Conservation (phyloP, 2,797 vertebrate species). For the Australoheros facetus region DNA sequence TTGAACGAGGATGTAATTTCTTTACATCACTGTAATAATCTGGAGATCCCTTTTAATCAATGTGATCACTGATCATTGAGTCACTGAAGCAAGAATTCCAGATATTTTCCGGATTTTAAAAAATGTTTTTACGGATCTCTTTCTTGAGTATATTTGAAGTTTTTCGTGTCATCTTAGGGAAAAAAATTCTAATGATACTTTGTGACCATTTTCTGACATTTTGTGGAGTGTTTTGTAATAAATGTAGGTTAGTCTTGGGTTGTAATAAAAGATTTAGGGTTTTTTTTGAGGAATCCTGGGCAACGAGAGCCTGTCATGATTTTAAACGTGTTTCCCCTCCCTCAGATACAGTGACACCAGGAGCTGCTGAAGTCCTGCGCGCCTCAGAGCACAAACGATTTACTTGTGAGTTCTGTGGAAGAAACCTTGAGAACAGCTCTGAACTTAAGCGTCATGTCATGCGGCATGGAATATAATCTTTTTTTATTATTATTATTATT, state of each 20-base stretch:
- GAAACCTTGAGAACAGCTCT: constrained; percentile 45
- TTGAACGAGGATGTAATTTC: not conserved
- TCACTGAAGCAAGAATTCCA: not conserved
- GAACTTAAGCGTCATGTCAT: constrained; percentile 64
- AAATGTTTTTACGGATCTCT: too few species aligned
- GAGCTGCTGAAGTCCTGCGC: not conserved
- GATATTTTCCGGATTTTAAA: not conserved
- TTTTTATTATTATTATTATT: not conserved
- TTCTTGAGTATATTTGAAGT: too few species aligned
- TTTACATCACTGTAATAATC: not conserved
- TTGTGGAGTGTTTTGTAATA: not conserved
- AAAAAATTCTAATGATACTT: not conserved
- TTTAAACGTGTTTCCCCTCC: too few species aligned
- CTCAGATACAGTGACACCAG: not conserved
- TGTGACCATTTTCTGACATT: not conserved
- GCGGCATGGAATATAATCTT: constrained; percentile 64
- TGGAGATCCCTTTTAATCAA: not conserved
- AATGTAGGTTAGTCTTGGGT: not conserved
- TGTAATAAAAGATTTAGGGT: not conserved
- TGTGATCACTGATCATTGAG: not conserved
- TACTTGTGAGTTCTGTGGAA: constrained; percentile 68
- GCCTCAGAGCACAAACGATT: constrained; percentile 34
- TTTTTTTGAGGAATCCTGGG: too few species aligned
- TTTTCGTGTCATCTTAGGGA: too few species aligned
- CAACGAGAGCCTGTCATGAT: too few species aligned